These are phyloP conservation scores for Clytia hemisphaerica DNA, from an alignment of 30 jellyfish, hydroid and myxozoan species.

Conservation along the genomic window DNA sequence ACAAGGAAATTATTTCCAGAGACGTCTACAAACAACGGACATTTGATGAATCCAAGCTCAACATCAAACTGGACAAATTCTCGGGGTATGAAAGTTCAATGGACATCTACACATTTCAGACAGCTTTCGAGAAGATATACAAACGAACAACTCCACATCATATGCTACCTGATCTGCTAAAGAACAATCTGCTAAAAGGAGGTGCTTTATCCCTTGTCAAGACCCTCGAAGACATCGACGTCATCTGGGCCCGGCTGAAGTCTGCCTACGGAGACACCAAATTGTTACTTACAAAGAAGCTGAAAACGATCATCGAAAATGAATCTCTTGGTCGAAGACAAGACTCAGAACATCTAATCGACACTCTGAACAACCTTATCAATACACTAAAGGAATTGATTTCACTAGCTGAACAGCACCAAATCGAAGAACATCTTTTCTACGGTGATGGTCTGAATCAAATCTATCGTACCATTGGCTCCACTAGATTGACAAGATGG, in stretches of 20 bases:
- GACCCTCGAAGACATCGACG: not conserved
- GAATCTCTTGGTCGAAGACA: not conserved
- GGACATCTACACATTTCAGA: conserved; percentile 3
- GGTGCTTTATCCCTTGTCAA: not conserved
- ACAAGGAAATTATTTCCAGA: no score
- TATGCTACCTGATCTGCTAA: no score
- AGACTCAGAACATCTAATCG: not conserved
- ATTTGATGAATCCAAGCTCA: no score
- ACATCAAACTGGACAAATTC: not conserved
- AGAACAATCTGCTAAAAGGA: no score
- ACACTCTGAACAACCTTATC: not conserved
- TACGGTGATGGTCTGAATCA: not conserved
- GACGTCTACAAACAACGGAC: no score
- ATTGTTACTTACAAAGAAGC: not conserved
- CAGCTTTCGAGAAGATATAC: no score
- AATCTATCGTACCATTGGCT: not conserved
- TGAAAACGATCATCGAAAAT: not conserved
- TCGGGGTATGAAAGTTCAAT: no score
- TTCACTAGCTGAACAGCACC: not conserved
- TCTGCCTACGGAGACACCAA: not conserved
- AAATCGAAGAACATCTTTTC: no score
- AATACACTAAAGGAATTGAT: not conserved
- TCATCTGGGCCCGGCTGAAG: not conserved
- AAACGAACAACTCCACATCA: not conserved
- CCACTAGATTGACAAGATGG: not conserved